Percentiles rank a stretch among this genome's conserved stretches.
Conservation (phyloP, 1,140 invertebrate genomes). For the Trinorchestia longiramus region DNA sequence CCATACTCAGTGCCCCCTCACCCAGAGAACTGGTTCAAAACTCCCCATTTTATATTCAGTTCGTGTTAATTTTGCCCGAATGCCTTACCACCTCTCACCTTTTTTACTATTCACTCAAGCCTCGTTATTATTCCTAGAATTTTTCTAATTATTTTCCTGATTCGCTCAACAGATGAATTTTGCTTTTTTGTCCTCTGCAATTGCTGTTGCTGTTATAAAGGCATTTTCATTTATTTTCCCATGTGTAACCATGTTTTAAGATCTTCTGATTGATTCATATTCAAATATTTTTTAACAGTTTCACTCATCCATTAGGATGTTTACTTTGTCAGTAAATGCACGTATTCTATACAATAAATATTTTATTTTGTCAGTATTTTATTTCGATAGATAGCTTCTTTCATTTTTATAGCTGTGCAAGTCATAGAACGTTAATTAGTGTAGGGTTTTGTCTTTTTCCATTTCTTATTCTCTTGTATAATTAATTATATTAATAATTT, state of each 20-base stretch:
- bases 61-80: conserved; percentile 24
- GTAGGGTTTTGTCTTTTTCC: neutral
- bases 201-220: neutral
- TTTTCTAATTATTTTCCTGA: conserved; percentile 21
- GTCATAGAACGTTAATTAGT: neutral
- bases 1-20: neutral
- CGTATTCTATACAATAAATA: neutral
- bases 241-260: neutral
- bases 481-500: neutral
- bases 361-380: neutral
- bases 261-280: neutral
- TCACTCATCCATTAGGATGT: neutral
- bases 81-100: conserved; percentile 52
- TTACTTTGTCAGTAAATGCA: neutral
- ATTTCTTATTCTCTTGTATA: neutral
- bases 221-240: neutral
- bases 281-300: neutral
- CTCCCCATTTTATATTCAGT: neutral
- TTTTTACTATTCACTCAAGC: conserved; percentile 21
- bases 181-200: neutral
- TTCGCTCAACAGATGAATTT: neutral
- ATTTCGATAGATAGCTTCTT: neutral
- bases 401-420: neutral
- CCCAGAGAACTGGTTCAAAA: neutral
- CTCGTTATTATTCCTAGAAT: conserved; percentile 7